Percentiles rank a stretch among this genome's conserved stretches.
phyloP scores from a whole-genome alignment of 2,113 vertebrate species.

The Vidua macroura region DNA sequence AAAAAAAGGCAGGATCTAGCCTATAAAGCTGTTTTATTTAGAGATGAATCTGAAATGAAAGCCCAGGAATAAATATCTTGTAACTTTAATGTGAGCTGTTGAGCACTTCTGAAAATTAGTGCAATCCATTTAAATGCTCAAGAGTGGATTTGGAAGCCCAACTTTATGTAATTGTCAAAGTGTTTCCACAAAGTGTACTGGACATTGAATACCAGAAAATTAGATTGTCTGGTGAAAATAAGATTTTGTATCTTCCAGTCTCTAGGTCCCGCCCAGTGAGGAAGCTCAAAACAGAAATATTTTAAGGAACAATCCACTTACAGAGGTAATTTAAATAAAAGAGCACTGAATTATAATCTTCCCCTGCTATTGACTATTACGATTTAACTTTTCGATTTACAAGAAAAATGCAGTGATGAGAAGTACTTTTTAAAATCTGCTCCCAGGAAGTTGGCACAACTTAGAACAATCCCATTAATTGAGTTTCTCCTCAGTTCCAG shows the following conservation, averaged over 20 bases:
- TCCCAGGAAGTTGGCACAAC: not conserved
- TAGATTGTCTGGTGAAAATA: conserved; percentile 23
- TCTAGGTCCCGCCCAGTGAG: not conserved
- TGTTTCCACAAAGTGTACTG: not conserved
- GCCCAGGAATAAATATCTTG: not conserved
- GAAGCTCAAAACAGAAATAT: conserved; percentile 4
- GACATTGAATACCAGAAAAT: not conserved
- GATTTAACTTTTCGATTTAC: not conserved
- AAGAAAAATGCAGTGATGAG: not conserved
- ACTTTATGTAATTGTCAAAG: not conserved
- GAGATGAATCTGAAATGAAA: not conserved
- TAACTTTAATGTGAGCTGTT: not conserved
- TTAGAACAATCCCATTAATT: not conserved
- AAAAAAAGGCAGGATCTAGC: not conserved
- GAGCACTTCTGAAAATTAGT: conserved; percentile 22
- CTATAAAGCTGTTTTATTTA: not conserved
- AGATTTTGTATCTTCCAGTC: not conserved
- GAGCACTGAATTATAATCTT: not conserved
- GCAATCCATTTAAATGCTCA: conserved; percentile 17
- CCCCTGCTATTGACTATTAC: not conserved
- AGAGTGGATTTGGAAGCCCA: not conserved
- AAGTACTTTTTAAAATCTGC: not conserved
- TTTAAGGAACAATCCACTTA: not conserved
- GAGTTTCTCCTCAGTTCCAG: not conserved
- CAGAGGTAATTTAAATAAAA: conserved; percentile 4